A percentile compares a stretch with the other conserved stretches of the same genome.
phyloP scores from a whole-genome alignment of 1,140 invertebrate genomes.

The Drosophila repleta region DNA sequence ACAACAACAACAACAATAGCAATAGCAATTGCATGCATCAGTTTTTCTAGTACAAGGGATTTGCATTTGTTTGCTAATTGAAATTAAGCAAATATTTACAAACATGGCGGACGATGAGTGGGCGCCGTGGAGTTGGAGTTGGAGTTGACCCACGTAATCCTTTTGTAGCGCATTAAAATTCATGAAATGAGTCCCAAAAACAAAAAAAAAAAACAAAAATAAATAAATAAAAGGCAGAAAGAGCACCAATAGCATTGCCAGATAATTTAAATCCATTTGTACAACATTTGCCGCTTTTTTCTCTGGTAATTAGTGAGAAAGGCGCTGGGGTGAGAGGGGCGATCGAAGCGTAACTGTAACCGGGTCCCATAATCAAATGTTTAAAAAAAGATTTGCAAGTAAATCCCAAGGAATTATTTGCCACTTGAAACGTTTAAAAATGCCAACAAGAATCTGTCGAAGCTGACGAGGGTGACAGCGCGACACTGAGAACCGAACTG shows the following conservation, averaged over 20 bases:
- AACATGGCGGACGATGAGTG: slow-evolving; percentile 14
- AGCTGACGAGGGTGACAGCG: slow-evolving; percentile 64
- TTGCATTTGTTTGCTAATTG: slow-evolving; percentile 82
- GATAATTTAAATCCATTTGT: slow-evolving; percentile 83
- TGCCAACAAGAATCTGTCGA: slow-evolving; percentile 74
- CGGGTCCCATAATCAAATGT: slow-evolving; percentile 70
- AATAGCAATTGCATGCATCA: slow-evolving; percentile 54
- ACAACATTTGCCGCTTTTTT: slow-evolving; percentile 60
- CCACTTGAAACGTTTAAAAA: slow-evolving; percentile 83
- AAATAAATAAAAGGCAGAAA: too few relatives aligned
- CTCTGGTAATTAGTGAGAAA: slow-evolving; percentile 73
- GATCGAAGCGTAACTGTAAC: slow-evolving; percentile 15
- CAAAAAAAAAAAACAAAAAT: slow-evolving; percentile 30
- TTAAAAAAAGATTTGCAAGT: slow-evolving; percentile 81
- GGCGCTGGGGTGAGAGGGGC: slow-evolving; percentile 8
- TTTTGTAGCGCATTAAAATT: slow-evolving; percentile 80
- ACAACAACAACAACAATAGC: slow-evolving; percentile 34
- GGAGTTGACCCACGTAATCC: slow-evolving; percentile 81
- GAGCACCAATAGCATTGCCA: slow-evolving; percentile 24
- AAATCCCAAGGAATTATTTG: slow-evolving; percentile 83
- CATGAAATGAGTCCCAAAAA: slow-evolving; percentile 23
- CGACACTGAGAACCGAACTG: neutral
- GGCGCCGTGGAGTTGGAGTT: slow-evolving; percentile 29
- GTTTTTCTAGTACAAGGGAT: slow-evolving; percentile 75
- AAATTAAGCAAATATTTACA: slow-evolving; percentile 77